Base-by-base conservation (phyloP, 2,888 invertebrate species). In the Trichogramma dendrolimi region DNA sequence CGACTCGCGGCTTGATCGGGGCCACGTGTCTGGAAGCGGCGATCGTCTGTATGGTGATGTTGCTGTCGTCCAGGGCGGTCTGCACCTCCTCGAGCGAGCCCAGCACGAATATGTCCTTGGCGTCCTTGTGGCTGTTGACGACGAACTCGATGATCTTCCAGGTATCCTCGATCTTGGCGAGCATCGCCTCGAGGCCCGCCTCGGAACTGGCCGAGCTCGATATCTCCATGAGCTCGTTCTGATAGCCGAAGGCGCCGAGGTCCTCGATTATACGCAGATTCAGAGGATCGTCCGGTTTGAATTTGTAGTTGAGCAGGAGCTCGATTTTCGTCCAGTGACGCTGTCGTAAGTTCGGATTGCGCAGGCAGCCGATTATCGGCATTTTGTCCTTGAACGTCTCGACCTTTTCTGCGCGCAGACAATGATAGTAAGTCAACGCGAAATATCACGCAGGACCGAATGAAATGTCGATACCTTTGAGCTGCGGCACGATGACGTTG, bases 161-260 rank as follows among this genome's bases (percentile, higher is more conserved):
- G 4, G 88, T 81, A 68, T 89, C 90, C 78, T 94, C 93, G 49
- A 94, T 89, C 83, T 89, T 92, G 72, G 88, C 90, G 5, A 95
- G 81, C 72, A 94, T 83, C 6, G 81, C 80, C 79, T 95, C 94
- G 8, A 95, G 82, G 5, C 89, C 88, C 4, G 89, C 88, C 76
- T 96, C 95, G 4, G 94, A 92, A 70, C 91, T 92, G 0, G 95
- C 95, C 75, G 92, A 91, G 0, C 89, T 89, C 0, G 94, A 90
- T 6, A 95, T 86, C 73, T 94, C 92, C 85, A 90, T 89, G 11
- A 96, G 78, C 65, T 88, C 86, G 7, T 88, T 85, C 0, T 87
- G 85, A 70, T 86, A 86, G 55, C 85, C 85, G 79, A 93, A 93
- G 0, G 88, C 89, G n/a, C 87, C 84, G 4, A 89, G 81, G 1